phyloP scores from a whole-genome alignment of 1,140 invertebrate species.

The Cataglyphis hispanica region DNA sequence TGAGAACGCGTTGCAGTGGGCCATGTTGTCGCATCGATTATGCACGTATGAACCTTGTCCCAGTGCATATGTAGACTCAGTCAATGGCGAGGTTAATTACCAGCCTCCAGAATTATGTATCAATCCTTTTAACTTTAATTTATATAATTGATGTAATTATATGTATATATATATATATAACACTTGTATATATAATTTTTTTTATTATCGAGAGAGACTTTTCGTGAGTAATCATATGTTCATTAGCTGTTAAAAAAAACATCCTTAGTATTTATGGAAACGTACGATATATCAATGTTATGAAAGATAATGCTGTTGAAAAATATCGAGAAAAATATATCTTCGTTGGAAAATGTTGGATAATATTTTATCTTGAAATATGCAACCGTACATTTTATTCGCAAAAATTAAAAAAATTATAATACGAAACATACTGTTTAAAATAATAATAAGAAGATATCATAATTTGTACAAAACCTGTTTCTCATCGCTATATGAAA shows the following conservation, averaged over 20 bases:
- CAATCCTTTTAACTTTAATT: too few species aligned
- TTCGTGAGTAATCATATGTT: not conserved
- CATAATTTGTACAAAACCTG: not conserved
- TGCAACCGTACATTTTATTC: not conserved
- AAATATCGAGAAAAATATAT: not conserved
- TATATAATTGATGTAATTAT: not conserved
- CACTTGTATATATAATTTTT: too few species aligned
- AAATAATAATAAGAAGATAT: not conserved
- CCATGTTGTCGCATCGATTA: constrained; percentile 82
- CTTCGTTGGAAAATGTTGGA: not conserved
- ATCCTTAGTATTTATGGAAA: not conserved
- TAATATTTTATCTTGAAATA: constrained; percentile 1
- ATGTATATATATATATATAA: not conserved
- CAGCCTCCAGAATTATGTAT: constrained; percentile 8
- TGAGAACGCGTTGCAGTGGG: constrained; percentile 62
- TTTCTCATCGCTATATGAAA: not conserved
- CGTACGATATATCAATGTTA: not conserved
- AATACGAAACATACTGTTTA: too few species aligned
- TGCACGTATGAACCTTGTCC: constrained; percentile 78
- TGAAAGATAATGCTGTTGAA: not conserved
- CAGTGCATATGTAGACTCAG: constrained; percentile 72
- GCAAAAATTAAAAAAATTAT: too few species aligned
- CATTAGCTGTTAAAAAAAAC: not conserved
- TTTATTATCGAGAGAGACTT: not conserved
- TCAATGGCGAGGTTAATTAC: constrained; percentile 78